Evolutionary conservation across 2,113 vertebrate genomes (phyloP).

Genomic region (Indicator maculatus): DNA sequence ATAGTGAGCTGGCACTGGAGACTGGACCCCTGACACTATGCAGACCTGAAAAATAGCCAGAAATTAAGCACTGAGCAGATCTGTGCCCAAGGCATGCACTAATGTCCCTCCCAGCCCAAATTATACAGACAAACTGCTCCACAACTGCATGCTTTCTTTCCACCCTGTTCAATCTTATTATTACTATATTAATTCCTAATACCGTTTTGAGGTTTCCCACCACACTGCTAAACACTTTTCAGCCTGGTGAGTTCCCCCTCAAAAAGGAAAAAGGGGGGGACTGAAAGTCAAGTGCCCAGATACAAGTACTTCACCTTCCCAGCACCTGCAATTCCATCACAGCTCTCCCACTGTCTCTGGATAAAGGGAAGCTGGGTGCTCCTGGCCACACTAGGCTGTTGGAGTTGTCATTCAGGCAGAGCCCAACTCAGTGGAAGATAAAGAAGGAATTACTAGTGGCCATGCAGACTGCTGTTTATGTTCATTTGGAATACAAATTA

Average conservation of each 20-base stretch:
- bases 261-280: neutral
- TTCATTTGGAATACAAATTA: neutral
- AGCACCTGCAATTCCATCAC: neutral
- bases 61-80: neutral
- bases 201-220: neutral
- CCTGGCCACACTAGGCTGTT: neutral
- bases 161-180: neutral
- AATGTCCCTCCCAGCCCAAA: neutral
- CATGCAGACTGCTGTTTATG: neutral
- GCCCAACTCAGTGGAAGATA: neutral
- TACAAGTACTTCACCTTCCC: neutral
- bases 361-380: neutral
- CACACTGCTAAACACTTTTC: neutral
- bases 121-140: fast-evolving
- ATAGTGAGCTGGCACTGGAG: neutral
- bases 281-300: neutral
- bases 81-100: fast-evolving
- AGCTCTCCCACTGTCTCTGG: neutral
- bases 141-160: neutral
- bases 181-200: neutral
- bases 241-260: neutral
- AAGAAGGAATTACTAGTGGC: neutral
- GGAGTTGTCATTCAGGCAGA: neutral
- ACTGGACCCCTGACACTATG: fast-evolving
- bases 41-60: neutral